These are phyloP conservation scores for Phymanthus crucifer DNA, from an alignment of 92 coral and sea anemone species.

Conservation along the genomic window DNA sequence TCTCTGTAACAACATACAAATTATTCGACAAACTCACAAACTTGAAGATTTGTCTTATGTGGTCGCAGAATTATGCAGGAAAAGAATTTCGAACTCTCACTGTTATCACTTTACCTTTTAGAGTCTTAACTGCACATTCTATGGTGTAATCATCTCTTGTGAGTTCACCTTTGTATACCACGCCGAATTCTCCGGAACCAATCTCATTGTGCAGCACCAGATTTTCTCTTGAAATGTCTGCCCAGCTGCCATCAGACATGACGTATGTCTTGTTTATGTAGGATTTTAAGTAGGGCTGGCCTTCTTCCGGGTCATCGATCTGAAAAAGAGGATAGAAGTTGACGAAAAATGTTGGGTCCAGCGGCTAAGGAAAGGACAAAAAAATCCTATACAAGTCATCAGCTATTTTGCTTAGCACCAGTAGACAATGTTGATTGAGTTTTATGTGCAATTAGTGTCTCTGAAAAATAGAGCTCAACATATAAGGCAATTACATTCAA, in stretches of 20 bases:
- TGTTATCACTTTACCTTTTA: constrained; percentile 29
- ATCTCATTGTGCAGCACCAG: constrained; percentile 23
- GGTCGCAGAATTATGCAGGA: background rate
- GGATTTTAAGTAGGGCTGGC: background rate
- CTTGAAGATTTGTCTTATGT: background rate
- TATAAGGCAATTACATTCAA: too few species aligned
- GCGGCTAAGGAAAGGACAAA: too few species aligned
- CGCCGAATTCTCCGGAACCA: constrained; percentile 46
- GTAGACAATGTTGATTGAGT: too few species aligned
- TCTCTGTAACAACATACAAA: background rate
- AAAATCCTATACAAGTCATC: too few species aligned
- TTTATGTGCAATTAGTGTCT: too few species aligned
- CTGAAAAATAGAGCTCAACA: too few species aligned
- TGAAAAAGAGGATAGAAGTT: background rate
- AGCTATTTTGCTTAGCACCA: too few species aligned
- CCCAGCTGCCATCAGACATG: constrained; percentile 19
- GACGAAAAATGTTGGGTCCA: too few species aligned
- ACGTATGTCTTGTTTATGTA: constrained; percentile 16
- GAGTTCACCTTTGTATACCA: constrained; percentile 30
- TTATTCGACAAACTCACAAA: background rate
- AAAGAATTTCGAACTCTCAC: too few species aligned
- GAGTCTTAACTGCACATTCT: constrained; percentile 54
- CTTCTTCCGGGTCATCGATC: background rate
- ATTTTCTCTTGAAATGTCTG: constrained; percentile 19
- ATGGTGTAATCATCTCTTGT: background rate